Evolutionary conservation across 2,113 vertebrate species (phyloP).

Genomic region (Rhinolophus ferrumequinum): DNA sequence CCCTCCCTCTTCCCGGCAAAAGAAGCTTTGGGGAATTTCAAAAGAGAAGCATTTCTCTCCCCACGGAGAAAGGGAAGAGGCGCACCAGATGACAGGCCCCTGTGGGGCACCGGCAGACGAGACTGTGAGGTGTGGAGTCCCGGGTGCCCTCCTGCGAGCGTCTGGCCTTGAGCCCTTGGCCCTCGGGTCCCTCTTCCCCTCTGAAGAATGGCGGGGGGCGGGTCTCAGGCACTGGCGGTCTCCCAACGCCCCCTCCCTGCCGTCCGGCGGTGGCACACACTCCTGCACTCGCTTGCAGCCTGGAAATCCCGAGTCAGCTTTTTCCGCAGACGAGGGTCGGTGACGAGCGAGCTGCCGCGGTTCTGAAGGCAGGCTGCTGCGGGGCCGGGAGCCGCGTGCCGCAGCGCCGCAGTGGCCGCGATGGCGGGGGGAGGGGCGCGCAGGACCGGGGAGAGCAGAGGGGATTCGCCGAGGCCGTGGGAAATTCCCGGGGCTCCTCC

Average conservation of each 20-base stretch:
- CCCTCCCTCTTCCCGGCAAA: not conserved
- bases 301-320: slow-evolving; percentile 63
- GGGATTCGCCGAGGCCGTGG: not conserved
- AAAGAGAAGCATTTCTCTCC: not conserved
- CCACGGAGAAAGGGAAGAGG: not conserved
- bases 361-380: not conserved
- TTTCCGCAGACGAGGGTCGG: not conserved
- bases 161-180: slow-evolving; percentile 61
- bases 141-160: not conserved
- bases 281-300: not conserved
- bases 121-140: not conserved
- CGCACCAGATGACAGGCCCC: too few relatives aligned
- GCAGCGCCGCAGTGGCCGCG: slow-evolving; percentile 51
- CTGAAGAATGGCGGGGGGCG: not conserved
- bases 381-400: not conserved
- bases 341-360: not conserved
- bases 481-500: not conserved
- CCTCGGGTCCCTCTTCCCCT: not conserved
- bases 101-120: too few relatives aligned
- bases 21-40: not conserved
- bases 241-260: not conserved
- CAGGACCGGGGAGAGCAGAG: not conserved
- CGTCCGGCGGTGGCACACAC: not conserved
- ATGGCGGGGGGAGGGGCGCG: not conserved
- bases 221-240: not conserved